Base-by-base conservation (phyloP, 2,888 invertebrate species). In the Microchrysa polita region DNA sequence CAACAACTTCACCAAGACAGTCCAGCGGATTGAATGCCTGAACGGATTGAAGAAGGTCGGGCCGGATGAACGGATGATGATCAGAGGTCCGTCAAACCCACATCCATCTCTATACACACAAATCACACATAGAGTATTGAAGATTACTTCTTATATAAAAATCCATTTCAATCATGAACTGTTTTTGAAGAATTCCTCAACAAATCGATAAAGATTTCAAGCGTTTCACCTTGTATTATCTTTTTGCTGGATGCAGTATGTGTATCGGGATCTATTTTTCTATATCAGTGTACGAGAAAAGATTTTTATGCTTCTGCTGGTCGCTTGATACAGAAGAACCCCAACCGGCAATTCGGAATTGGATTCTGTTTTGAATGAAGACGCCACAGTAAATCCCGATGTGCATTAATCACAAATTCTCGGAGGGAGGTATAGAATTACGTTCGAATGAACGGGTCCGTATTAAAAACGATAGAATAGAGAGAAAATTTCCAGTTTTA, bases 341-440 rank as follows among this genome's bases (percentile, higher is more conserved):
- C 69, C 69, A 57, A 69, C 55, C n/a, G 69, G 16, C 34, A 34
- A 57, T 55, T 34, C 69, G 34, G 69, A 69, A 69, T 69, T 55
- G 57, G 20, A 55, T 57, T 69, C 69, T 55, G 55, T 55, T 57
- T 69, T 69, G 20, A 69, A 69, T 69, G 69, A 69, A 69, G 69
- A 69, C 34, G 69, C 69, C 57, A 57, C 23, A 69, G 69, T 69
- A 34, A 55, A 69, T 55, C 57, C 57, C 69, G 53, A 69, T 53
- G 55, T 69, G 69, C 55, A 69, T 69, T 69, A 69, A 69, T 69
- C 69, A 69, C 55, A 69, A 57, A 69, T 55, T 48, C 69, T 16
- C 69, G 12, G 55, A 69, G 55, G 69, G 69, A 55, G 69, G 69
- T 57, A 16, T 34, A 20, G 18, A 40, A 55, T 69, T 69, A 55